phyloP scores from a whole-genome alignment of 2,113 vertebrate genomes.

The Excalfactoria chinensis region DNA sequence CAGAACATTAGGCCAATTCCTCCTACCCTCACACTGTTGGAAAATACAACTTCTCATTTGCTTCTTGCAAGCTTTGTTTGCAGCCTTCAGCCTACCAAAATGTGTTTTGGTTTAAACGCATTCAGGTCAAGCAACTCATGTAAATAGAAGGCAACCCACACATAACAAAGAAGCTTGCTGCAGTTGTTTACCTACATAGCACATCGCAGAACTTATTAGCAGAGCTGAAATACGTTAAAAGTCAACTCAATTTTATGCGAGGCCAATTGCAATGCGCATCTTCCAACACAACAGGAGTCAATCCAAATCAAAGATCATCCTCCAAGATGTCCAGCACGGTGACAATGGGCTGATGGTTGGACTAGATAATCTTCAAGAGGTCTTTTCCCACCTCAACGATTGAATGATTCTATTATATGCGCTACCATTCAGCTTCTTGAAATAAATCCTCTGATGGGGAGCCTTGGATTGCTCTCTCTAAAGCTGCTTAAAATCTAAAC shows the following conservation, averaged over 20 bases:
- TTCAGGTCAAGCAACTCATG: background rate
- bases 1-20: background rate
- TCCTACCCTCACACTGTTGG: rapidly evolving
- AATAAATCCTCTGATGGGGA: background rate
- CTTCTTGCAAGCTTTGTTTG: background rate
- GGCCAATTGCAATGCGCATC: rapidly evolving
- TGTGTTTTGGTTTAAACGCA: background rate
- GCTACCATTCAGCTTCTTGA: background rate
- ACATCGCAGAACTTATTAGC: rapidly evolving
- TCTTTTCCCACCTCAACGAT: too few species aligned
- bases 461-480: rapidly evolving
- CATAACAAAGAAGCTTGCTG: background rate
- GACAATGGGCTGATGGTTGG: too few species aligned
- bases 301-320: background rate
- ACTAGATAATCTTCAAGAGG: too few species aligned
- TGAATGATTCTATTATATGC: too few species aligned
- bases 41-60: rapidly evolving
- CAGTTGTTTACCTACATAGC: rapidly evolving
- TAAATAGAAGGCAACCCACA: background rate
- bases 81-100: background rate
- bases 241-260: rapidly evolving
- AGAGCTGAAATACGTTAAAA: rapidly evolving
- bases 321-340: background rate
- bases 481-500: background rate
- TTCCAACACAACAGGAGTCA: rapidly evolving